Evolutionary conservation across 2,113 vertebrate species (phyloP), one percentile per base, ranked within the genome.

Genomic region (Hypanus sabinus): DNA sequence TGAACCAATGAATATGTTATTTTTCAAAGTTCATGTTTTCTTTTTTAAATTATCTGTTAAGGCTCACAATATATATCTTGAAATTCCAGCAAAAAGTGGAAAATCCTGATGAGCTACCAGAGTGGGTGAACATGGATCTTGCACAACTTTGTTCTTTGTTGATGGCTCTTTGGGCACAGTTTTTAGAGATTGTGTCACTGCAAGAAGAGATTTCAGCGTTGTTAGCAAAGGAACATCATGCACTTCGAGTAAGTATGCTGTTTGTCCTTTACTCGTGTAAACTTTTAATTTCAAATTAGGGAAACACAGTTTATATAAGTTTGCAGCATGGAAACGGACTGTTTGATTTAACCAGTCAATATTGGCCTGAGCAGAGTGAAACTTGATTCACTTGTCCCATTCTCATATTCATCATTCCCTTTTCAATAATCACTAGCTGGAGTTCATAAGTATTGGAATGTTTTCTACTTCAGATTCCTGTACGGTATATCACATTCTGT

Each of bases 91-190:
- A 98, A 96, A 99, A 98, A 96, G 97, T 97, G 77, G 98, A 98
- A 95, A 98, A 98, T 95, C 98, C 99, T 90, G 99, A 99, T 94
- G 99, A 99, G 96, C 96, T 99, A 96, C 98, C 98, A 94, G 99
- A 99, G 96, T 96, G 98, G 94, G 98, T 99, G 95, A 99, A 99
- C 95, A 99, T 99, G 99, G 99, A 99, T 95, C 97, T 99, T 95
- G 99, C 99, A 57, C 99, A 99, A 96, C 97, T 99, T 94, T 99
- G 99, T 95, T 99, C 99, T 83, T 98, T 99, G 95, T 96, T 99
- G 0, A 99, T 99, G 99, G 98, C 99, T 83, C 97, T 99, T 71
- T 99, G 99, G 99, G 99, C 98, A 27, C 98, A 98, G 94, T 99
- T 99, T 96, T 96, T 99, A 83, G 99, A 99, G 96, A 97, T 98